Base-by-base conservation (phyloP, 2,888 invertebrate genomes). In the Pogonocherus hispidulus region DNA sequence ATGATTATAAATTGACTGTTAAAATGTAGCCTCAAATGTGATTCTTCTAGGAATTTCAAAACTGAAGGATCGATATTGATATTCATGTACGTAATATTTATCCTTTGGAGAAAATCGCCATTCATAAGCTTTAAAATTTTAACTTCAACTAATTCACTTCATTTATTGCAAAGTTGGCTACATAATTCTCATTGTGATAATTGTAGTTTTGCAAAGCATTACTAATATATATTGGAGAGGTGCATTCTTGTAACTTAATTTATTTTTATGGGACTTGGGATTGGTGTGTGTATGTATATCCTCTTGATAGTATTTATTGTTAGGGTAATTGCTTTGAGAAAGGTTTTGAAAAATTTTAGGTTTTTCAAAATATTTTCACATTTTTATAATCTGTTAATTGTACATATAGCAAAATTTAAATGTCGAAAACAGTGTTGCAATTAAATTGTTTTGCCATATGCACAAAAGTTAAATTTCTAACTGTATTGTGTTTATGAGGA, bases 181-280 rank as follows among this genome's bases (percentile, higher is more conserved):
- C 44, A 49, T 19, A 47, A 41, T 55, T 63, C 54, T 63, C 63
- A 63, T 62, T 68, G 60, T 64, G 64, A 65, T 68, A 65, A 60
- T 64, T 63, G 51, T 68, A 64, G 59, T 47, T 56, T 49, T 27
- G 54, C 32, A 62, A 47, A 46, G 27, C 56, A 56, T 16, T 63
- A 55, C 51, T 47, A 66, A 66, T 46, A 51, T 37, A 49, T 62
- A 51, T 68, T 64, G 44, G 35, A 70, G 76, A 76, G 79, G 80
- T 80, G 79, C 80, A 80, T 80, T 80, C 80, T 80, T 80, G 79
- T 75, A 73, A 67, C 54, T 70, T 41, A 60, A 64, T 35, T 67
- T 55, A 60, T 64, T 66, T 69, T 66, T 69, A 62, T 54, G 56
- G 63, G 51, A 41, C 47, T 55, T 59, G 59, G 65, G 65, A 60